Percentiles rank a stretch among this genome's conserved stretches.
Evolutionary conservation across 1,140 invertebrate species (phyloP).

Genomic region (Solenopsis fugax): DNA sequence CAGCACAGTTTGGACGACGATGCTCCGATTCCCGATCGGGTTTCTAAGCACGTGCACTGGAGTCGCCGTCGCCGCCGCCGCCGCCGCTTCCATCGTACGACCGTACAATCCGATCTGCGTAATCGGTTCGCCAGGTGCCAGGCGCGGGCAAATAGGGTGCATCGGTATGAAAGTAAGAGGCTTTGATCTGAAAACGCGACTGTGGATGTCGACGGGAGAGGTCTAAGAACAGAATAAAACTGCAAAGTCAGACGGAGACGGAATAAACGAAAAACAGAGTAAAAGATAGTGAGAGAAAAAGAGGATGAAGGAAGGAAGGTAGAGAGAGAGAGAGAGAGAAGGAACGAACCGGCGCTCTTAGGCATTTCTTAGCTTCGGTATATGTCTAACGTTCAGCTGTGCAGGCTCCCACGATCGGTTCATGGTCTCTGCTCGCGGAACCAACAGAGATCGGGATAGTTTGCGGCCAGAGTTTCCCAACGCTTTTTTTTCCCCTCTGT

Average conservation of each 20-base stretch:
- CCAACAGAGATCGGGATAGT: constrained; percentile 65
- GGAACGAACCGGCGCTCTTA: constrained; percentile 43
- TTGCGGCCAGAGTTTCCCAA: constrained; percentile 68
- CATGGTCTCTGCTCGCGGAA: constrained; percentile 79
- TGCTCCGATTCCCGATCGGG: background rate
- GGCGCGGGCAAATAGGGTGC: constrained; percentile 34
- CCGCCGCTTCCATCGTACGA: constrained; percentile 13
- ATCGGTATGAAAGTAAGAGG: constrained; percentile 65
- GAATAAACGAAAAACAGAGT: background rate
- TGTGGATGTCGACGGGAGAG: background rate
- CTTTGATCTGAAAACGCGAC: constrained; percentile 63
- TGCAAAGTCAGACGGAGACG: constrained; percentile 35
- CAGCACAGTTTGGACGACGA: background rate
- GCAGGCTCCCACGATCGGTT: constrained; percentile 83
- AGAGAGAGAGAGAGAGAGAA: background rate
- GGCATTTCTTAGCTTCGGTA: constrained; percentile 75
- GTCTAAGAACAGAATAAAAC: constrained; percentile 43
- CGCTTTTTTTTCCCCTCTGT: background rate
- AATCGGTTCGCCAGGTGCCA: constrained; percentile 64
- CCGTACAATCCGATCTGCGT: constrained; percentile 50
- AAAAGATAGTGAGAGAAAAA: constrained; percentile 52
- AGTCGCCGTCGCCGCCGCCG: background rate
- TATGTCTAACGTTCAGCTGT: constrained; percentile 71
- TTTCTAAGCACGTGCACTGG: constrained; percentile 30
- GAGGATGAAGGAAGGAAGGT: constrained; percentile 34